Evolutionary conservation across 2,797 vertebrate species (phyloP), one percentile per base, ranked within the genome.

Genomic region (Antrozous pallidus): DNA sequence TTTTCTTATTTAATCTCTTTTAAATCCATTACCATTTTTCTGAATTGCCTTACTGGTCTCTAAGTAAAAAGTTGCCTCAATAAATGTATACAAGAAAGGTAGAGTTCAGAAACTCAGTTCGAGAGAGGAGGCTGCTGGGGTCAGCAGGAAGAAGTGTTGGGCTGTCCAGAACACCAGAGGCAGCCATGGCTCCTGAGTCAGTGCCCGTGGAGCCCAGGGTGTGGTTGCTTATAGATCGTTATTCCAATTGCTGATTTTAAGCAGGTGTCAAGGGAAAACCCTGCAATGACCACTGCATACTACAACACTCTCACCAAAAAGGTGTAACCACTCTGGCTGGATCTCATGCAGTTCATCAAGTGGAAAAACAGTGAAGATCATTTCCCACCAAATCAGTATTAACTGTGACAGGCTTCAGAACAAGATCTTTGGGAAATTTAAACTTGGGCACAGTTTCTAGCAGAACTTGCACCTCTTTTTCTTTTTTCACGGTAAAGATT

Each of bases 261-360:
- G n/a, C 42, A 99, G 99, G 99, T 96, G 98, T 99, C 97, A 99
- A 99, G 97, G 99, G 99, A 54, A 99, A 99, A 83, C 94, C 97
- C 8, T 98, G 98, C 95, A 99, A 99, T 96, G 99, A 99, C 94
- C 99, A 99, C 88, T 99, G 99, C 97, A 97, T 99, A 96, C 97
- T 99, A 73, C 99, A 99, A 82, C 99, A 99, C 96, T 99, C 99
- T 91, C 99, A 99, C 98, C 98, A 99, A 97, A 97, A 99, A 81
- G 99, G 99, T 94, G 98, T 99, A 20, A 97, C 99, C 97, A 99
- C 99, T 10, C 96, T 99, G 93, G 99, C 99, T 70, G 99, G 99
- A 97, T 99, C 99, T 88, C 99, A 99, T 95, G 99, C 99, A 17
- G 98, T 99, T 96, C 98, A 99, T 97, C 99, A 99, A 97, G 98